Conservation (phyloP, 2,888 invertebrate genomes). For the Subacronicta megacephala region DNA sequence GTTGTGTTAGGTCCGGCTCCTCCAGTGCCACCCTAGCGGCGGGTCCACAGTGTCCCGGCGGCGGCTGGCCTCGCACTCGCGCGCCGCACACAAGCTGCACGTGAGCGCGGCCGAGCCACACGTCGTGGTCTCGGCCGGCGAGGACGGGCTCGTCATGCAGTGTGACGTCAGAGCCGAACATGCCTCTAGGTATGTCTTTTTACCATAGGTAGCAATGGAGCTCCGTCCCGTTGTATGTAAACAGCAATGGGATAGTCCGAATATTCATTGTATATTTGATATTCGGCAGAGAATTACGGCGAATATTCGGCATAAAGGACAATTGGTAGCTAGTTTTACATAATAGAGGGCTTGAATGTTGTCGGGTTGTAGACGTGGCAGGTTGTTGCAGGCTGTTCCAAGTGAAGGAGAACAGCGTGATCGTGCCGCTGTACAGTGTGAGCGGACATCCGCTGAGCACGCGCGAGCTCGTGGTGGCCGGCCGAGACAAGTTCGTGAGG, state of each 20-base stretch:
- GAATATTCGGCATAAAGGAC: too few species aligned
- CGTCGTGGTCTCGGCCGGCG: constrained; percentile 95
- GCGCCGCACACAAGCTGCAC: constrained; percentile 96
- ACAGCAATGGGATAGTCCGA: too few species aligned
- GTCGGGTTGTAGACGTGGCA: too few species aligned
- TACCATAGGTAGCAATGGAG: too few species aligned
- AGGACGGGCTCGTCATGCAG: constrained; percentile 95
- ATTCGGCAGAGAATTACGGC: too few species aligned
- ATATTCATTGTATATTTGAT: too few species aligned
- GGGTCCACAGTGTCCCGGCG: constrained; percentile 88
- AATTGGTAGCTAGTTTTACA: too few species aligned
- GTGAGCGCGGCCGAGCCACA: constrained; percentile 93
- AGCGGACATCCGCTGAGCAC: constrained; percentile 94
- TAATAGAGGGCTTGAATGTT: too few species aligned
- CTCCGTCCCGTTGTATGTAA: too few species aligned
- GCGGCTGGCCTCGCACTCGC: constrained; percentile 92
- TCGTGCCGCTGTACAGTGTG: constrained; percentile 96
- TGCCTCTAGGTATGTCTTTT: constrained; percentile 81
- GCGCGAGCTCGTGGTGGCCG: constrained; percentile 95
- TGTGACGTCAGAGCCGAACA: constrained; percentile 94
- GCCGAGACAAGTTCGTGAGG: constrained; percentile 94
- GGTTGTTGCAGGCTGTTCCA: constrained; percentile 85
- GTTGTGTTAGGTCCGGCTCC: constrained; percentile 88
- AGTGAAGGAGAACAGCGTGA: constrained; percentile 88
- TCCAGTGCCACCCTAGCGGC: constrained; percentile 90